A percentile compares a stretch with the other conserved stretches of the same genome.
Conservation (phyloP, 1,140 invertebrate genomes). For the Macrotrachela quadricornifera region DNA sequence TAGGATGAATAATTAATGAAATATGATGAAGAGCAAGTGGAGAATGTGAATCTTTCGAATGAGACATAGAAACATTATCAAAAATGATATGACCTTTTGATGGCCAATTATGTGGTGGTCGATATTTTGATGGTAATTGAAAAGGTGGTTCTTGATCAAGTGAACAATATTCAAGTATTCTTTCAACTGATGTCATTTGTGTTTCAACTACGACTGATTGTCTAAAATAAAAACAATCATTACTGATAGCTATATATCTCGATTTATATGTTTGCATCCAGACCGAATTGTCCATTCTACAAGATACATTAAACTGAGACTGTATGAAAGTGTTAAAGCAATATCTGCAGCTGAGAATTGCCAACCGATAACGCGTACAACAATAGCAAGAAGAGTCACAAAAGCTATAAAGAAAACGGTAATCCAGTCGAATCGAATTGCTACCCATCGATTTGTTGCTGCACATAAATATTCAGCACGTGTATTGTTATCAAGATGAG, state of each 20-base stretch:
- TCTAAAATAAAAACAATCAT: too few relatives aligned
- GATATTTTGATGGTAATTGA: too few relatives aligned
- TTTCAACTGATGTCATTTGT: conserved; percentile 3
- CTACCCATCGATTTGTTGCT: conserved; percentile 55
- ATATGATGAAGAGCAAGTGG: conserved; percentile 2
- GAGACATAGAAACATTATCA: conserved; percentile 3
- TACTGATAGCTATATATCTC: too few relatives aligned
- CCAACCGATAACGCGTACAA: conserved; percentile 33
- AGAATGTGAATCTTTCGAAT: background rate
- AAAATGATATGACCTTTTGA: conserved; percentile 1
- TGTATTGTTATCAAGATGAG: conserved; percentile 40
- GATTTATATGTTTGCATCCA: too few relatives aligned
- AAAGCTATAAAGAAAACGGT: too few relatives aligned
- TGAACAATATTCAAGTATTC: conserved; percentile 3
- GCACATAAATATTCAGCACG: conserved; percentile 43
- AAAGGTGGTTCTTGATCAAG: too few relatives aligned
- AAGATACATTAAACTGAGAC: too few relatives aligned
- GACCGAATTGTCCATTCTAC: too few relatives aligned
- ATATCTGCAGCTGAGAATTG: conserved; percentile 13
- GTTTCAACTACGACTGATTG: too few relatives aligned
- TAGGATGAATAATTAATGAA: background rate
- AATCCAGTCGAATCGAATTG: conserved; percentile 53
- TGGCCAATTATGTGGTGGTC: conserved; percentile 1
- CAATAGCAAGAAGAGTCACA: background rate
- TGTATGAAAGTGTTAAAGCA: conserved; percentile 36